Evolutionary conservation across 2,113 vertebrate genomes (phyloP).

Genomic region (Dicrurus megarhynchus): DNA sequence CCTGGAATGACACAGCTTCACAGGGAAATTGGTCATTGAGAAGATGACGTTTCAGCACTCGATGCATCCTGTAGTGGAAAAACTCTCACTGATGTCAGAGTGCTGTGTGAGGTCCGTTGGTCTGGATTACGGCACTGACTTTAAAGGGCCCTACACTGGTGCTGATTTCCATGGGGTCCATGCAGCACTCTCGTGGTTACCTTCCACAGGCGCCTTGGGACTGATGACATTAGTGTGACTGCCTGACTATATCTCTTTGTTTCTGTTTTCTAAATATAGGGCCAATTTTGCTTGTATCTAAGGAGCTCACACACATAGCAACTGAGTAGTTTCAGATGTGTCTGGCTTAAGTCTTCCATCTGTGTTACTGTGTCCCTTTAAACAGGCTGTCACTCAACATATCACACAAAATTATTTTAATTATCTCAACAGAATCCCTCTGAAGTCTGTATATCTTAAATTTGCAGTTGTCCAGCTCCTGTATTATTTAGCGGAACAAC

Average conservation of each 20-base stretch:
- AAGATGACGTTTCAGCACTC: not conserved
- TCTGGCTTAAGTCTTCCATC: not conserved
- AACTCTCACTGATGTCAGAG: not conserved
- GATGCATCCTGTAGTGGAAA: not conserved
- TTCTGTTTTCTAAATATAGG: conserved; percentile 31
- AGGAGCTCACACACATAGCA: not conserved
- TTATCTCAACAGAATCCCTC: not conserved
- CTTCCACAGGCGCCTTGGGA: not conserved
- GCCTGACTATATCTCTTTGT: not conserved
- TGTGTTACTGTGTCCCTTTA: not conserved
- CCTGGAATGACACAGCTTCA: not conserved
- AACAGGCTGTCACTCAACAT: not conserved
- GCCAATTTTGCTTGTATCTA: not conserved
- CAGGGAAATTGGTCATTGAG: not conserved
- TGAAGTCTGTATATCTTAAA: not conserved
- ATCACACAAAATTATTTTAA: not conserved
- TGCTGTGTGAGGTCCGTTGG: not conserved
- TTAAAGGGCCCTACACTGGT: fast-evolving
- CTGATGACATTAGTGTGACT: not conserved
- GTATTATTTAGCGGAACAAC: not conserved
- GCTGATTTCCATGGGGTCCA: not conserved
- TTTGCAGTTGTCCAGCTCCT: not conserved
- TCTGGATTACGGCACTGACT: not conserved
- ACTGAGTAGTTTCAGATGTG: not conserved
- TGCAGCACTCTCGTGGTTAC: fast-evolving